Base-by-base conservation (phyloP, 2,113 vertebrate species). In the Phalacrocorax aristotelis region DNA sequence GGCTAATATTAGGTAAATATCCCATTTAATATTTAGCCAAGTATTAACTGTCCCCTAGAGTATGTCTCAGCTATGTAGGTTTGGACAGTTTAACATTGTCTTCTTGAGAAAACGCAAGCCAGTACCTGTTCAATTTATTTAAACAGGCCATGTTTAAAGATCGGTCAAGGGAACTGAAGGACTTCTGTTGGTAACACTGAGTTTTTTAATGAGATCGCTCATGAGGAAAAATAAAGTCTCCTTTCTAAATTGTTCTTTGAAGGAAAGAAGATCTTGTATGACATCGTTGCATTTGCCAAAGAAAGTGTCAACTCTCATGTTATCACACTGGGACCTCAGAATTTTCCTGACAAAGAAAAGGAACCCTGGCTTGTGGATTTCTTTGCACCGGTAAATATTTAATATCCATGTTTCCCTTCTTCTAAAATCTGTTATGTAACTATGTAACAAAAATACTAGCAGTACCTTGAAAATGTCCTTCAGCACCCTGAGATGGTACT, bases 311-410 rank as follows among this genome's bases (percentile, higher is more conserved):
- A 97, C 15, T 99, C 99, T 75, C 99, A 99, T 19, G 99, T 99
- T 91, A 98, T 99, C 68, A 99, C 99, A 3, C 98, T 99, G 89
- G 97, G 98, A 83, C 99, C 99, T 15, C 98, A 99, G 66, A 99
- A 99, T 98, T 99, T 99, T 97, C 99, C 99, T 69, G 98, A 98
- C n/a, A 98, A 98, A 89, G 98, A 98, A 26, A 99, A 99, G 93
- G 99, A 99, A 77, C 99, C 99, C 0, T 99, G 99, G 99, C 98
- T 99, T 82, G 99, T 99, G 52, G 99, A 99, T 97, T 99, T 99
- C 98, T 99, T 99, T 87, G 99, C 99, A 74, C 99, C 99, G 91
- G 99, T 99, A 98, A 98, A 98, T 98, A 89, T 54, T 83, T 48
- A 93, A 23, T 82, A 62, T 25, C 23, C 66, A 2, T 17, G 15